Evolutionary conservation across 37 sponge, comb jelly and placozoan species (phyloP).

Genomic region (Beroe ovata): DNA sequence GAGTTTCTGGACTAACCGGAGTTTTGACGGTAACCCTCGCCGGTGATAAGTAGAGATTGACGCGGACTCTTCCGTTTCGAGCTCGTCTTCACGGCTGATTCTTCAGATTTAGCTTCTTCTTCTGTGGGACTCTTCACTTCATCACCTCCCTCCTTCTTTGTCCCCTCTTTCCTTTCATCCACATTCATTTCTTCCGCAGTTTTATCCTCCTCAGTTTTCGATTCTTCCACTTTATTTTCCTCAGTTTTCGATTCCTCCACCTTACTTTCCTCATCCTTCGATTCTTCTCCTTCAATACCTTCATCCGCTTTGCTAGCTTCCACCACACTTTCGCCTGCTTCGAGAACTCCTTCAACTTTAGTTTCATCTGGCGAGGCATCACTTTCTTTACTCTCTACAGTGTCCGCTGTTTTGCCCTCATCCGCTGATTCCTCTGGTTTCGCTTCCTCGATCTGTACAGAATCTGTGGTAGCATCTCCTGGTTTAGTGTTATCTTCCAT

Average conservation of each 20-base stretch:
- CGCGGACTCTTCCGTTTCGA: conserved; percentile 18
- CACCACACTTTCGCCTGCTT: no score
- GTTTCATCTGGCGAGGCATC: background rate
- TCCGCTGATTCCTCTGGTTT: background rate
- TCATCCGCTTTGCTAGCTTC: no score
- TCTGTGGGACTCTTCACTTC: background rate
- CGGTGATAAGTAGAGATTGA: background rate
- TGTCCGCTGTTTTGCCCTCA: background rate
- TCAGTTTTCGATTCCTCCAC: background rate
- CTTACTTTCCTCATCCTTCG: background rate
- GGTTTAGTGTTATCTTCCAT: background rate
- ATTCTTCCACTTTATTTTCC: background rate
- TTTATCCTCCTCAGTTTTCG: background rate
- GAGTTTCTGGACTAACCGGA: background rate
- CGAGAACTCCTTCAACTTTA: background rate
- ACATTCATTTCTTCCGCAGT: background rate
- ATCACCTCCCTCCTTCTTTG: background rate
- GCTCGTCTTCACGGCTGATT: background rate
- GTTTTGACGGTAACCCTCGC: conserved; percentile 1
- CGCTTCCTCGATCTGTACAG: background rate
- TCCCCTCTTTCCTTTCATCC: background rate
- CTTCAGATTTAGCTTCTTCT: background rate
- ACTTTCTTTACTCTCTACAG: background rate
- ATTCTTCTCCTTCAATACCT: no score
- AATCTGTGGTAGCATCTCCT: background rate